Evolutionary conservation across 2,113 vertebrate species (phyloP), one percentile per base, ranked within the genome.

Genomic region (Prunella fulvescens): DNA sequence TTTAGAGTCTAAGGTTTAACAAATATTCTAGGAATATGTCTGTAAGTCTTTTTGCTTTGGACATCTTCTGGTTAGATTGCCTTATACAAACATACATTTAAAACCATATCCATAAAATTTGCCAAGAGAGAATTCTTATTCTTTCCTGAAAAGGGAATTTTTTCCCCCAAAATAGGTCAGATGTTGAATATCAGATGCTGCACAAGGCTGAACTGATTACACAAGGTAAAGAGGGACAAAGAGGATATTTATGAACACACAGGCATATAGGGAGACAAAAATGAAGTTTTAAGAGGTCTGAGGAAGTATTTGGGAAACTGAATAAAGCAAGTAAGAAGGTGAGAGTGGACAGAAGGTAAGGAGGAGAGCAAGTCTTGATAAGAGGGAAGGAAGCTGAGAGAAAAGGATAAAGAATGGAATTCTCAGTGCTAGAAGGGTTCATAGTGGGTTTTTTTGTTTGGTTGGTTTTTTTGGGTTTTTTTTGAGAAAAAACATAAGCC

Each of bases 91-190:
- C 19, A 56, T 29, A 72, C 19, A 24, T 19, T 73, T 61, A 57
- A 77, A 95, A 70, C 12, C 1, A 1, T 29, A 78, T 12, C 20
- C 39, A 81, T n/a, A 45, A 77, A 48, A 76, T 64, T 65, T 22
- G 14, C 19, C 33, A 39, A 33, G 20, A 85, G 14, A 67, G 4
- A 81, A 40, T 64, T 64, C 66, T 72, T 76, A 33, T 26, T 79
- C 44, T 64, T 91, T 88, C 8, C 40, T 37, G 40, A n/a, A 83
- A 65, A 86, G 19, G 13, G 33, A 76, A 1, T 64, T 57, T 85
- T 86, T 87, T 79, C 19, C 22, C 31, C 42, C 25, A 25, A 92
- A 81, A 50, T 57, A 91, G 45, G 71, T 80, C 67, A 88, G 33
- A 69, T 69, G 44, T 50, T 92, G 67, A 67, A 10, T 83, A 86